These are phyloP conservation scores for Scelioninae gen. 1 DNA, from an alignment of 2,888 invertebrate genomes.

Conservation along the genomic window DNA sequence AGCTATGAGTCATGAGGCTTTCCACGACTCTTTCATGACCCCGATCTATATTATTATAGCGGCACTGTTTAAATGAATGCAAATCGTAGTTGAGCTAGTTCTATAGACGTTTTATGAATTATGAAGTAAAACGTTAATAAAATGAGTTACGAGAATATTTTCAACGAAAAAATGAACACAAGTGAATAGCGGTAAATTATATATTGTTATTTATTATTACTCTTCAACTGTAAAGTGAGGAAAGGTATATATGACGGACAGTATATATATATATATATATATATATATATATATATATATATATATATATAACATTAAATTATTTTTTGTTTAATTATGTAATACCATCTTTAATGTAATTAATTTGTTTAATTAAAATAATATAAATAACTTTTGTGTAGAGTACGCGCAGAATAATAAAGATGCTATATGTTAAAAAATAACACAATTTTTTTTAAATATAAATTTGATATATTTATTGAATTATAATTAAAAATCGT, in stretches of 20 bases:
- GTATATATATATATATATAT: no score
- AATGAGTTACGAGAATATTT: not conserved
- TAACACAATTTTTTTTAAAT: no score
- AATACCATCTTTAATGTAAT: not conserved
- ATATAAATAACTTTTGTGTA: no score
- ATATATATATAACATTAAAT: not conserved
- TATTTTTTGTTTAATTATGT: not conserved
- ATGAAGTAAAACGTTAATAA: constrained; percentile 6
- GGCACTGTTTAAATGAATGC: constrained; percentile 37
- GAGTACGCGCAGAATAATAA: no score
- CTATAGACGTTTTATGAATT: constrained; percentile 17
- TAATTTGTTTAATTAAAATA: not conserved
- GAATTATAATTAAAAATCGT: not conserved
- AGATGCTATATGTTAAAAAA: no score
- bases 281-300: no score
- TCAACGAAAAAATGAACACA: not conserved
- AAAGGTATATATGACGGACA: no score
- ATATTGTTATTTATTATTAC: no score
- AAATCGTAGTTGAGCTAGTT: constrained; percentile 36
- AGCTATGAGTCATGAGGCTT: constrained; percentile 61
- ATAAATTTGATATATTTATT: not conserved
- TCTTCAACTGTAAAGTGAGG: not conserved
- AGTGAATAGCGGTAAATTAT: no score
- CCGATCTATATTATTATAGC: constrained; percentile 45
- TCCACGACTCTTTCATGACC: constrained; percentile 44